Conservation (phyloP, 1,140 invertebrate genomes). For the Cyclargus thomasi region DNA sequence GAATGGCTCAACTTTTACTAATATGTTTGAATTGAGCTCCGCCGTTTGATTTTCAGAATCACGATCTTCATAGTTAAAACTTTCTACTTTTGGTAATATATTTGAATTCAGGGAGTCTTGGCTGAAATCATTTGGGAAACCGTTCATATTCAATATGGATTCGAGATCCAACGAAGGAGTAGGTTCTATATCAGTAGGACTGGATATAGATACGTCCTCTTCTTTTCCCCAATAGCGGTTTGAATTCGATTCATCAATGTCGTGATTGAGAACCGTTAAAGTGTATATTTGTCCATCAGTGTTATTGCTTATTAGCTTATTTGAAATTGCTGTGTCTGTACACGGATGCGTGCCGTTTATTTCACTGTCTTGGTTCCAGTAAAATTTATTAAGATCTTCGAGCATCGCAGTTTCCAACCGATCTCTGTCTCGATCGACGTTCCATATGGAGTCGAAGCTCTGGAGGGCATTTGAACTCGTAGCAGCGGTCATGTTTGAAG, state of each 20-base stretch:
- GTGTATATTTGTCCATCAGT: conserved; percentile 80
- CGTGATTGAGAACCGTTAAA: conserved; percentile 80
- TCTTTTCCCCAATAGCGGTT: conserved; percentile 71
- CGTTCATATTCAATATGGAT: conserved; percentile 79
- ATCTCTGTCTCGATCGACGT: conserved; percentile 80
- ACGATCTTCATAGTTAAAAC: conserved; percentile 78
- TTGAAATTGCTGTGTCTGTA: conserved; percentile 66
- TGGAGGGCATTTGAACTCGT: conserved; percentile 66
- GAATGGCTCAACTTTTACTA: conserved; percentile 79
- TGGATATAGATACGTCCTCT: conserved; percentile 77
- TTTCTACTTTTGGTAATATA: conserved; percentile 76
- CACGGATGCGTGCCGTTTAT: conserved; percentile 71
- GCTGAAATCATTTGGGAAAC: conserved; percentile 74
- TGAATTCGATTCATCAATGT: conserved; percentile 76
- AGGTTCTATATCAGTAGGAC: conserved; percentile 75
- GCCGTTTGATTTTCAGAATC: conserved; percentile 78
- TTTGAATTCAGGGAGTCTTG: conserved; percentile 49
- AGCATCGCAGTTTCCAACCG: conserved; percentile 82
- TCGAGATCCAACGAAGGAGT: conserved; percentile 79
- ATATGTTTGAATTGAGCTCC: conserved; percentile 77
- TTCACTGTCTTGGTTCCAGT: conserved; percentile 81
- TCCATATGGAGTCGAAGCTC: conserved; percentile 82
- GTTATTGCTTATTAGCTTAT: conserved; percentile 70
- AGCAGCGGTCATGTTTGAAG: conserved; percentile 57
- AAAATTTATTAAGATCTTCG: conserved; percentile 87